Percentiles rank a stretch among this genome's conserved stretches.
phyloP scores from a whole-genome alignment of 2,888 invertebrate species.

The Phyllotreta striolata region DNA sequence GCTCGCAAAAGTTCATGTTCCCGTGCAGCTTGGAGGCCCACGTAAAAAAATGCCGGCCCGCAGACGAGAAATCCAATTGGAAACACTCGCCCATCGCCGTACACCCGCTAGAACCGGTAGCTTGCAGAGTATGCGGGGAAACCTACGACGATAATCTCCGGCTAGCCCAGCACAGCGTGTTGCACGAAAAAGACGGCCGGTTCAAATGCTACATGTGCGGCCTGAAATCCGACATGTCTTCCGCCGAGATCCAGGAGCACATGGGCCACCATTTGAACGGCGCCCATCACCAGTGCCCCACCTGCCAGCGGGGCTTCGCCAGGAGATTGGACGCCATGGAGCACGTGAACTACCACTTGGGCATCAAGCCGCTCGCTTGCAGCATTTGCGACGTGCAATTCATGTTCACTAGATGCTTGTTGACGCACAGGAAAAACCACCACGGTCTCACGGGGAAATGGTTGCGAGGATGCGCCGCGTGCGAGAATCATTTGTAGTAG shows the following conservation, averaged over 20 bases:
- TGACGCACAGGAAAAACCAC: constrained; percentile 42
- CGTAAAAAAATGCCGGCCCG: constrained; percentile 36
- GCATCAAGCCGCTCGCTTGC: constrained; percentile 7
- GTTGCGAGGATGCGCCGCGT: constrained; percentile 37
- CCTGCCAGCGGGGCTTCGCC: constrained; percentile 13
- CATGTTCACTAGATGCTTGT: constrained; percentile 26
- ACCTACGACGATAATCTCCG: constrained; percentile 18
- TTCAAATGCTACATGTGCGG: constrained; percentile 32
- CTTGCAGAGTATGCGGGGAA: constrained; percentile 45
- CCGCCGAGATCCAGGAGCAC: constrained; percentile 18
- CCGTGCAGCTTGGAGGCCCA: constrained; percentile 54
- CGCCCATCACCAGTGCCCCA: constrained; percentile 2
- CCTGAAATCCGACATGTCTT: constrained; percentile 15
- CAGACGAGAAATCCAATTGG: neutral
- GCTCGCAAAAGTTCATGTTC: constrained; percentile 53
- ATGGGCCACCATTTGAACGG: constrained; percentile 19
- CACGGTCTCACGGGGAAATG: constrained; percentile 52
- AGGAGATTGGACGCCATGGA: constrained; percentile 17
- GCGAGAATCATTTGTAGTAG: constrained; percentile 15
- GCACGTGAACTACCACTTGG: constrained; percentile 21
- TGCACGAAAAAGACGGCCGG: constrained; percentile 16
- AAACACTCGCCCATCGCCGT: constrained; percentile 21
- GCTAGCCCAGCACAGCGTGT: constrained; percentile 22
- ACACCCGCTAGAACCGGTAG: constrained; percentile 36
- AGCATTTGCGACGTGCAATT: constrained; percentile 20